A percentile compares a stretch with the other conserved stretches of the same genome.
Evolutionary conservation across 2,888 invertebrate species (phyloP).

Genomic region (Drosophila quasianomalipes): DNA sequence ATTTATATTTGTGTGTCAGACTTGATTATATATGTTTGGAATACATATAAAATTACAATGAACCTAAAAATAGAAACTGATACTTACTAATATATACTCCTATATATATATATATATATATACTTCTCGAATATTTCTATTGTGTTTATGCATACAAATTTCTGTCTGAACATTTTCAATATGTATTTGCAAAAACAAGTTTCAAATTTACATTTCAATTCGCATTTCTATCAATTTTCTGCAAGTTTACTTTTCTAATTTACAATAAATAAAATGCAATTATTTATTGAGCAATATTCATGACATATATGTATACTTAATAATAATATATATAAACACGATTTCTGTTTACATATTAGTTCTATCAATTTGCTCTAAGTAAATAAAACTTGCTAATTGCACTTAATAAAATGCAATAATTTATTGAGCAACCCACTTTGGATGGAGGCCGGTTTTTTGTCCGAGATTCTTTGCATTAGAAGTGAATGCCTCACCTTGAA

Average conservation of each 20-base stretch:
- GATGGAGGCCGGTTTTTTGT: slow-evolving; percentile 12
- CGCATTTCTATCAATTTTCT: too few relatives aligned
- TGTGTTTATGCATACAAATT: too few relatives aligned
- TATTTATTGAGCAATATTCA: neutral
- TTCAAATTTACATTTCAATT: neutral
- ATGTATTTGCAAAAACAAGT: neutral
- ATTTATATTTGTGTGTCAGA: neutral
- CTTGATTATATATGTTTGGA: neutral
- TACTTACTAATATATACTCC: neutral
- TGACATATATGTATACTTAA: neutral
- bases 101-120: neutral
- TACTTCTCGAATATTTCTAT: neutral
- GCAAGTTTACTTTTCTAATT: neutral
- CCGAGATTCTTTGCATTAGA: slow-evolving; percentile 59
- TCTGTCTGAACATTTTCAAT: too few relatives aligned
- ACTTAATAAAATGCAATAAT: neutral
- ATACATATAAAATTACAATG: too few relatives aligned
- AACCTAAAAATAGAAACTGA: neutral
- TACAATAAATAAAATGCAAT: neutral
- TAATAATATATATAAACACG: neutral
- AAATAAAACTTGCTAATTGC: neutral
- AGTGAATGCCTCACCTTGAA: slow-evolving; percentile 72
- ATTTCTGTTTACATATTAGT: neutral
- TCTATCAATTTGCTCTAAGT: neutral
- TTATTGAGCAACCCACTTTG: slow-evolving; percentile 34